These are phyloP conservation scores for western clawed frog (Xenopus tropicalis) DNA, from an alignment of 2,113 vertebrate genomes.

Conservation along the genomic window DNA sequence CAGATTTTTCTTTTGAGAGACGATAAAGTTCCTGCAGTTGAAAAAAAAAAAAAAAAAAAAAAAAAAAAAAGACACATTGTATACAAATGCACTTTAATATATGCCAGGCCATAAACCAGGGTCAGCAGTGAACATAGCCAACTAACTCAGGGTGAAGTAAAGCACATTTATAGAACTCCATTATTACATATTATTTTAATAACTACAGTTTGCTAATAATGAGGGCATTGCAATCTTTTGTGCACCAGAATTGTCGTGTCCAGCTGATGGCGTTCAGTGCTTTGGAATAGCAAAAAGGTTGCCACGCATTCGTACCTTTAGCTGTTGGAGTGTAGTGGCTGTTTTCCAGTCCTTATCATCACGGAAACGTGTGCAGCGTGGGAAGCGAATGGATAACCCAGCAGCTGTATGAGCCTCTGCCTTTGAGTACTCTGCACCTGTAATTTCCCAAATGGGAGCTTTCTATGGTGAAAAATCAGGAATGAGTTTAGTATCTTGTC, in stretches of 20 bases:
- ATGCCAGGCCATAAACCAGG: too few relatives aligned
- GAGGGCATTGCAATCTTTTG: too few relatives aligned
- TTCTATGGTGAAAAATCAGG: constrained; percentile 59
- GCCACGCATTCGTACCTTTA: constrained; percentile 67
- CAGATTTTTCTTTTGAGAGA: constrained; percentile 84
- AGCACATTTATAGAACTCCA: too few relatives aligned
- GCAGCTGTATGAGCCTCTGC: constrained; percentile 94
- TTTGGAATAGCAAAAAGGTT: too few relatives aligned
- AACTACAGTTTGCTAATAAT: too few relatives aligned
- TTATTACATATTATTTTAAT: too few relatives aligned
- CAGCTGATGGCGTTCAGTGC: background rate
- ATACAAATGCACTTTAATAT: too few relatives aligned
- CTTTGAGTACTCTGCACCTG: constrained; percentile 92
- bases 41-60: too few relatives aligned
- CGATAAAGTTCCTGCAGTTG: constrained; percentile 81
- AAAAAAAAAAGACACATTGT: too few relatives aligned
- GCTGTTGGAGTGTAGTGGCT: constrained; percentile 86
- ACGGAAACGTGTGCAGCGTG: constrained; percentile 90
- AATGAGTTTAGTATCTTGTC: too few relatives aligned
- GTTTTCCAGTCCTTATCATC: constrained; percentile 95
- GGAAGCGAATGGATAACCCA: constrained; percentile 97
- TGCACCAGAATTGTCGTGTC: background rate
- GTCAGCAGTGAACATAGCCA: too few relatives aligned
- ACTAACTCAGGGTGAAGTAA: too few relatives aligned
- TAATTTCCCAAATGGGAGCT: constrained; percentile 96